phyloP scores from a whole-genome alignment of 2,888 invertebrate species.

The Xylocampa areola region DNA sequence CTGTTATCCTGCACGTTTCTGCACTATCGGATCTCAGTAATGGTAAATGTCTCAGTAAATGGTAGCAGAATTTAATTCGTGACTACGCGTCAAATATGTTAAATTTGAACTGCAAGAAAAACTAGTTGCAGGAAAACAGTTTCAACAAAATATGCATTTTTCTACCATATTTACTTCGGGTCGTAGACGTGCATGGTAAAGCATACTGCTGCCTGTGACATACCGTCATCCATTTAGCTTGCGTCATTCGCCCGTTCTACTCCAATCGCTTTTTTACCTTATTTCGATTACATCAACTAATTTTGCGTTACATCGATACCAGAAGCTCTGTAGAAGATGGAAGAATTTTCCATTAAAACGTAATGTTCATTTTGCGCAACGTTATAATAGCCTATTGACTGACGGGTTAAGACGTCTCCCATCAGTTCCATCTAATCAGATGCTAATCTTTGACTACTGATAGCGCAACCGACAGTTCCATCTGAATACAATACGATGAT shows the following conservation, averaged over 20 bases:
- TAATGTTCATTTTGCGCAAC: constrained; percentile 77
- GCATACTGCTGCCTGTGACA: constrained; percentile 55
- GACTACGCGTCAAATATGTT: constrained; percentile 13
- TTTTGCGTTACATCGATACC: constrained; percentile 78
- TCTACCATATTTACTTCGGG: constrained; percentile 28
- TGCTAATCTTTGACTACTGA: constrained; percentile 49
- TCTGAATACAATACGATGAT: constrained; percentile 26
- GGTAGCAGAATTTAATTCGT: constrained; percentile 19
- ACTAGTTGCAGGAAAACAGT: constrained; percentile 51
- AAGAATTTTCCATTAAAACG: constrained; percentile 76
- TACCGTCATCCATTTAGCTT: constrained; percentile 67
- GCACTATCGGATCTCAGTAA: constrained; percentile 5
- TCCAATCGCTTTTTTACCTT: constrained; percentile 74
- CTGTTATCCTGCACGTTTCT: constrained; percentile 25
- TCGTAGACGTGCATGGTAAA: constrained; percentile 27
- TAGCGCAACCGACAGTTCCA: constrained; percentile 42
- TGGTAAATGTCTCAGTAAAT: constrained; percentile 20
- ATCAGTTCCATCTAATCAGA: constrained; percentile 53
- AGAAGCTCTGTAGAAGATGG: constrained; percentile 69
- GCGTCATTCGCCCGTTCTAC: constrained; percentile 71
- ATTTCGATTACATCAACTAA: constrained; percentile 80
- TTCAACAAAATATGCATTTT: constrained; percentile 40
- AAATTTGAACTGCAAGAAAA: constrained; percentile 31
- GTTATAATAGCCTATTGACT: constrained; percentile 64
- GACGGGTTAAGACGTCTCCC: constrained; percentile 57